Evolutionary conservation across 2,113 vertebrate genomes (phyloP).

Genomic region (Phaethon lepturus): DNA sequence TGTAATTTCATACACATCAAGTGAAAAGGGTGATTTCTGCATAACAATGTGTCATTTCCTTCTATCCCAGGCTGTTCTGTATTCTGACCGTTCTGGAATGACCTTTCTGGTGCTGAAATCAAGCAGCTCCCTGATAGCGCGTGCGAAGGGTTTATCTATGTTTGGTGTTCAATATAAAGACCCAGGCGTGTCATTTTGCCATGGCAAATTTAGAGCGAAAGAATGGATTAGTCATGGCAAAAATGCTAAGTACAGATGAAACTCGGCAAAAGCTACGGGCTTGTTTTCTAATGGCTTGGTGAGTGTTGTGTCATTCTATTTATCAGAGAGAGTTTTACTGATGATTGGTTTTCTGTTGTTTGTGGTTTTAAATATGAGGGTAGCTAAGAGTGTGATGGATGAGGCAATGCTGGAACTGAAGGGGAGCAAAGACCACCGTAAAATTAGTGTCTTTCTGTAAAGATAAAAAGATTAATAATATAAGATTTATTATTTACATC

Average conservation of each 20-base stretch:
- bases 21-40: conserved; percentile 23
- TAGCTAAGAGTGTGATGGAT: not conserved
- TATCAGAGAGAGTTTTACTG: not conserved
- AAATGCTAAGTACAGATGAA: conserved; percentile 18
- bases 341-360: not conserved
- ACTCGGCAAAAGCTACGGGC: not conserved
- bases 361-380: not conserved
- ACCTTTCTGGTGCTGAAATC: conserved; percentile 51
- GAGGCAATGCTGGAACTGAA: not conserved
- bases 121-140: not conserved
- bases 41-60: conserved; percentile 19
- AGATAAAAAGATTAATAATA: not conserved
- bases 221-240: conserved; percentile 54
- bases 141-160: not conserved
- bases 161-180: conserved; percentile 15
- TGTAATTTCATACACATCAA: conserved; percentile 7
- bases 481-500: not conserved
- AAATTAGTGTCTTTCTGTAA: not conserved
- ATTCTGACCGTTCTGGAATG: conserved; percentile 23
- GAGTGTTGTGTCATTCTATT: not conserved
- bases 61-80: not conserved
- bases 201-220: conserved; percentile 23
- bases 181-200: not conserved
- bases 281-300: not conserved
- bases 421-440: not conserved